phyloP scores from a whole-genome alignment of 2,888 invertebrate genomes.

The Helobdella robusta region DNA sequence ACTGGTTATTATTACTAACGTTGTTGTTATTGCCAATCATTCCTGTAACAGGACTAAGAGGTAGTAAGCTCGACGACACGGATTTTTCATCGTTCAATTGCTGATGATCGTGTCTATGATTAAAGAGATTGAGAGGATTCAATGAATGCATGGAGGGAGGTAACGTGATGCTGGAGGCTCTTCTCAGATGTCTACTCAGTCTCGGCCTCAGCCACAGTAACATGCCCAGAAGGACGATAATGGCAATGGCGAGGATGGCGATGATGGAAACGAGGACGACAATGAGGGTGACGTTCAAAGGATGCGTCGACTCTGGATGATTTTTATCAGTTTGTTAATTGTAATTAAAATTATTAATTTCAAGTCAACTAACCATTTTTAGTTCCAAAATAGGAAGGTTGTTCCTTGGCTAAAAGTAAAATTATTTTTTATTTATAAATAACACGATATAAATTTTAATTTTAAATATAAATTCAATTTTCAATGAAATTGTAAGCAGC shows the following conservation, averaged over 20 bases:
- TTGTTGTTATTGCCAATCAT: neutral
- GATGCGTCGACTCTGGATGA: conserved; percentile 15
- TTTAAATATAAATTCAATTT: too few species aligned
- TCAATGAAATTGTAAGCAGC: too few species aligned
- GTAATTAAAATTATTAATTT: too few species aligned
- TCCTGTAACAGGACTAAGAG: conserved; percentile 2
- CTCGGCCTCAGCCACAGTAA: conserved; percentile 10
- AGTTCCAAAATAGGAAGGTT: too few species aligned
- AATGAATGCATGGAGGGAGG: neutral
- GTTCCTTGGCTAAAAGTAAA: too few species aligned
- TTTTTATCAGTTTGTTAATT: too few species aligned
- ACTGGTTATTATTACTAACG: too few species aligned
- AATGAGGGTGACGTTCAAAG: conserved; percentile 13
- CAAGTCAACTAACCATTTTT: too few species aligned
- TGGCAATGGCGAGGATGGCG: conserved; percentile 19
- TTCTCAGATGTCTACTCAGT: neutral
- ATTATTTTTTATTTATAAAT: too few species aligned
- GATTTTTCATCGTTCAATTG: conserved; percentile 15
- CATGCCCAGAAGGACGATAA: conserved; percentile 5
- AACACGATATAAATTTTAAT: too few species aligned
- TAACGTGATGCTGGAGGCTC: neutral
- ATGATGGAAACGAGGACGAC: conserved; percentile 8
- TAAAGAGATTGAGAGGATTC: neutral
- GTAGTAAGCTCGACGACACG: conserved; percentile 6
- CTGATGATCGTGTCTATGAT: neutral